Percentiles rank a stretch among this genome's conserved stretches.
These are phyloP conservation scores for Campylomormyrus numenius DNA, from an alignment of 2,113 vertebrate genomes.

Conservation along the genomic window DNA sequence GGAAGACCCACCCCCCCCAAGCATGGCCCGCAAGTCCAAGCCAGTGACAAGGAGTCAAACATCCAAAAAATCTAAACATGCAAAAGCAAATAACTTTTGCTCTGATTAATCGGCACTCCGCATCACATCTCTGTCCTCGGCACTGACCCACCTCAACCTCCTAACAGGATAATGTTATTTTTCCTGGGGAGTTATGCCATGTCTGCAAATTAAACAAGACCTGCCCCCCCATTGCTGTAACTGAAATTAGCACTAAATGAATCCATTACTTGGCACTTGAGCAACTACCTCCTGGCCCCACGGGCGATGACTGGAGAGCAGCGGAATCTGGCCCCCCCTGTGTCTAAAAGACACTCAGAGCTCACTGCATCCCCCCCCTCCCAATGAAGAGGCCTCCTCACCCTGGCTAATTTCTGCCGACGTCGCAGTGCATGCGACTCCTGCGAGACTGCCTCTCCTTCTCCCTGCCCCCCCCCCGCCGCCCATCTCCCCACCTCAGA, in stretches of 20 bases:
- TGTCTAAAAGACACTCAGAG: background rate
- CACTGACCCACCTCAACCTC: background rate
- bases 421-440: background rate
- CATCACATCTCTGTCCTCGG: background rate
- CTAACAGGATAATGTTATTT: conserved; percentile 7
- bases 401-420: conserved; percentile 3
- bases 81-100: background rate
- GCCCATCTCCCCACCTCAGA: background rate
- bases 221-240: background rate
- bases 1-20: too few relatives aligned
- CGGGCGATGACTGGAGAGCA: background rate
- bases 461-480: background rate
- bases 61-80: background rate
- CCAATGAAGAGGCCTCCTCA: background rate
- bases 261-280: conserved; percentile 66
- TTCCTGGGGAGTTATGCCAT: background rate
- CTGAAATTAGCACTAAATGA: conserved; percentile 29
- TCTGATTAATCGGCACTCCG: background rate
- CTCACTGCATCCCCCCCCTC: background rate
- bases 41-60: background rate
- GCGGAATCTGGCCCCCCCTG: conserved; percentile 50
- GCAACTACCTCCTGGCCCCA: conserved; percentile 49
- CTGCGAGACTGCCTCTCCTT: background rate
- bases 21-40: background rate
- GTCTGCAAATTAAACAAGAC: background rate